A percentile compares a stretch with the other conserved stretches of the same genome.
Conservation (phyloP, 2,888 invertebrate genomes). For the Herminia tarsipennalis region DNA sequence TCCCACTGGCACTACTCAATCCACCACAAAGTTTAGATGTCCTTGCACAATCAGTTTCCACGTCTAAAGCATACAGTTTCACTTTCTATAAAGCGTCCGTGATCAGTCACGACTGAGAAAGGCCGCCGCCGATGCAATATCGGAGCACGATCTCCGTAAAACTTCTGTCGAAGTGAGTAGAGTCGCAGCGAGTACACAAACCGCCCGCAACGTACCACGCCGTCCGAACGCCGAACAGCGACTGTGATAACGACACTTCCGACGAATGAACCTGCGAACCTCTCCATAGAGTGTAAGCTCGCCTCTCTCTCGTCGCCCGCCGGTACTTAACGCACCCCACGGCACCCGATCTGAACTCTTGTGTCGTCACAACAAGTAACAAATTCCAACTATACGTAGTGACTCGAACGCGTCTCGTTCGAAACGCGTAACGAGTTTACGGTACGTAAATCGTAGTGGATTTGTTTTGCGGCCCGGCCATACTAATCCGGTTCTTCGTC, state of each 20-base stretch:
- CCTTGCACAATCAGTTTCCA: slow-evolving; percentile 73
- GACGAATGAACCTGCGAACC: slow-evolving; percentile 77
- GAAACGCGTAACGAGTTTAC: slow-evolving; percentile 82
- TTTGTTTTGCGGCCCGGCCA: slow-evolving; percentile 78
- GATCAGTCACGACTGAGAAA: slow-evolving; percentile 67
- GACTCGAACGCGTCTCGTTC: slow-evolving; percentile 68
- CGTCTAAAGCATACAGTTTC: slow-evolving; percentile 69
- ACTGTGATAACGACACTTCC: slow-evolving; percentile 83
- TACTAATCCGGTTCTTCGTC: slow-evolving; percentile 77
- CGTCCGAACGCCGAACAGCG: slow-evolving; percentile 80
- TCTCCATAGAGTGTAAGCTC: slow-evolving; percentile 75
- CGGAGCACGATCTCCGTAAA: slow-evolving; percentile 74
- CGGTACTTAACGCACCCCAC: slow-evolving; percentile 57
- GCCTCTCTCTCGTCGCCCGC: slow-evolving; percentile 70
- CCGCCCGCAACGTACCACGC: slow-evolving; percentile 65
- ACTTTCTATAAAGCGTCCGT: slow-evolving; percentile 71
- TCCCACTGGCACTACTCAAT: slow-evolving; percentile 65
- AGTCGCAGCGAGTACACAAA: slow-evolving; percentile 48
- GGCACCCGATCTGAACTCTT: slow-evolving; percentile 61
- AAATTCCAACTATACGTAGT: slow-evolving; percentile 56
- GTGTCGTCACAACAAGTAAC: slow-evolving; percentile 56
- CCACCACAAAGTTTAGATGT: slow-evolving; percentile 60
- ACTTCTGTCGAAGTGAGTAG: slow-evolving; percentile 68
- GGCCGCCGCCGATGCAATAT: slow-evolving; percentile 57
- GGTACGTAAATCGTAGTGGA: slow-evolving; percentile 84